Percentiles rank a stretch among this genome's conserved stretches.
These are phyloP conservation scores for Dexiosoma caninum DNA, from an alignment of 2,888 invertebrate species.

Conservation along the genomic window DNA sequence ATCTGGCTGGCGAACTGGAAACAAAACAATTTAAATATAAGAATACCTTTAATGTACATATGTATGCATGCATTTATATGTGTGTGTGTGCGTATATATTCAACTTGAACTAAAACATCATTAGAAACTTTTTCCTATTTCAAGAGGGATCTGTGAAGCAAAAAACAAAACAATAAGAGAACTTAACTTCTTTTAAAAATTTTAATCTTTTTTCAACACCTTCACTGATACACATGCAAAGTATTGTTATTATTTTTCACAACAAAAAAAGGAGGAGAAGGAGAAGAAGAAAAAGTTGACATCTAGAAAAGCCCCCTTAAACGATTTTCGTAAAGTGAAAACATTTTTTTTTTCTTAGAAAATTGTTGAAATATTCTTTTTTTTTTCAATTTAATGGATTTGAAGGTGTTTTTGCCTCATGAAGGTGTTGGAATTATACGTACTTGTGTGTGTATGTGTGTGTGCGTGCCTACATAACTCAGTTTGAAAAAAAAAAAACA, in stretches of 20 bases:
- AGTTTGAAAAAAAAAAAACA: background rate
- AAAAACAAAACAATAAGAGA: background rate
- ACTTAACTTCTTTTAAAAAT: constrained; percentile 30
- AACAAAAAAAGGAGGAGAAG: too few relatives aligned
- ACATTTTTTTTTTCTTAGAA: background rate
- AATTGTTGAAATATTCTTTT: constrained; percentile 20
- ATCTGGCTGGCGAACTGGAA: too few relatives aligned
- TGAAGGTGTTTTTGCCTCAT: background rate
- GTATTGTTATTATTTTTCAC: too few relatives aligned
- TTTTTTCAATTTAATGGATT: background rate
- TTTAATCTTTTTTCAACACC: background rate
- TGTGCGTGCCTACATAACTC: background rate
- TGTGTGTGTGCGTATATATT: too few relatives aligned
- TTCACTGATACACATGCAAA: too few relatives aligned
- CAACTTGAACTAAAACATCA: too few relatives aligned
- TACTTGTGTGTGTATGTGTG: background rate
- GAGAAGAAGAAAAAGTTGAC: constrained; percentile 2
- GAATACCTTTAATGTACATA: too few relatives aligned
- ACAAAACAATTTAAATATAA: too few relatives aligned
- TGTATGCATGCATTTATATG: too few relatives aligned
- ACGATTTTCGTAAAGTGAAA: constrained; percentile 2
- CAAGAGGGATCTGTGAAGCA: too few relatives aligned
- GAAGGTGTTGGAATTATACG: background rate
- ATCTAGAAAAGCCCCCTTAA: constrained; percentile 4
- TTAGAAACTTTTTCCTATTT: too few relatives aligned